phyloP scores from a whole-genome alignment of 2,888 invertebrate species.

The Cylloceria caligata region DNA sequence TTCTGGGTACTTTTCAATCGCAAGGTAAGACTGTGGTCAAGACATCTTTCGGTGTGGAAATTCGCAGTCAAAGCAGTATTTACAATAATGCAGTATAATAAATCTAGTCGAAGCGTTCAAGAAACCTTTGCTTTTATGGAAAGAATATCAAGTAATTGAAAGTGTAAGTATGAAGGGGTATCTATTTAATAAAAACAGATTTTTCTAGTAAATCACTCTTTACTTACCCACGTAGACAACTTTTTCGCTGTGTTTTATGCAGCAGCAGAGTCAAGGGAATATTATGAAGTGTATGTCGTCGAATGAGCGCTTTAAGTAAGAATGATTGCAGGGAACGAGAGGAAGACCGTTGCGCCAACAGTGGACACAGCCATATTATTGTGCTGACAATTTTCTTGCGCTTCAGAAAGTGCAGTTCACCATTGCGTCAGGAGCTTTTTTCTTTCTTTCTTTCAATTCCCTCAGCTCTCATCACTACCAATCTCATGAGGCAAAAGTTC shows the following conservation, averaged over 20 bases:
- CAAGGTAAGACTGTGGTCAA: too few species aligned
- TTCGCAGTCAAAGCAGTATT: not conserved
- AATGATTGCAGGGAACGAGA: not conserved
- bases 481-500: too few species aligned
- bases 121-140: not conserved
- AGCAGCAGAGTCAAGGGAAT: not conserved
- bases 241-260: not conserved
- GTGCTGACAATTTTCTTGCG: not conserved
- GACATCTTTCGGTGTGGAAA: too few species aligned
- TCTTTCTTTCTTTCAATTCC: too few species aligned
- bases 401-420: not conserved
- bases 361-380: not conserved
- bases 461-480: too few species aligned
- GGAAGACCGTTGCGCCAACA: not conserved
- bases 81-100: not conserved
- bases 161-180: not conserved
- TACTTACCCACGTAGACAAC: not conserved
- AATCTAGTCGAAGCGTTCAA: not conserved
- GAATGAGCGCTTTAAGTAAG: not conserved
- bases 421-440: too few species aligned
- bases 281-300: not conserved
- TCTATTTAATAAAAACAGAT: not conserved
- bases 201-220: not conserved
- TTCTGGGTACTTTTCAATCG: too few species aligned
- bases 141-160: not conserved